Evolutionary conservation across 2,888 invertebrate species (phyloP), one percentile per base, ranked within the genome.

Genomic region (Dryomyza anilis): DNA sequence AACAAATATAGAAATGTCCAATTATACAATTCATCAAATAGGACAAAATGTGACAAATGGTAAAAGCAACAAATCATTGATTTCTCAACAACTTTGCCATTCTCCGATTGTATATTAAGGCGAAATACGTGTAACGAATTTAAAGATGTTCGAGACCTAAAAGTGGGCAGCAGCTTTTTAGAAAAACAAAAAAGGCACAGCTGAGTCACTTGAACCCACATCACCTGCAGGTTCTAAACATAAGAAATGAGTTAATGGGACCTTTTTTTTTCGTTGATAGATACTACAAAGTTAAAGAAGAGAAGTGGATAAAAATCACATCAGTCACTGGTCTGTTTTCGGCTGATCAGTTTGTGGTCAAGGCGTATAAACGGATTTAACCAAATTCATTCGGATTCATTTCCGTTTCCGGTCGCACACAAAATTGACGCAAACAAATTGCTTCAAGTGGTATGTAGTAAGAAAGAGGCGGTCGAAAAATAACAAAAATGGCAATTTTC

Each of bases 381-480:
- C 56, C 45, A 46, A 45, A 45, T 58, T 43, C 55, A 36, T 55
- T 43, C 58, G 58, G 25, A 45, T 58, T 58, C 45, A 58, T 58
- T 27, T 58, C 58, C 58, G 58, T 58, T 46, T 58, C 58, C 58
- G 58, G 56, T 57, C 63, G 66, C 39, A 39, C 39, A 39, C 14
- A 39, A 39, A 66, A 66, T 68, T 62, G 39, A 39, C 39, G 39
- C 39, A 39, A 39, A 39, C 39, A 39, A 39, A 39, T 39, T 39
- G 39, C 3, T n/a, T n/a, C n/a, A n/a, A n/a, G n/a, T n/a, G n/a
- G n/a, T n/a, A n/a, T n/a, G n/a, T n/a, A n/a, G n/a, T n/a, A n/a
- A n/a, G n/a, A n/a, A n/a, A n/a, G n/a, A n/a, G n/a, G n/a, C n/a
- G n/a, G n/a, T n/a, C n/a, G n/a, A n/a, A n/a, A n/a, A n/a, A n/a